Evolutionary conservation across 2,888 invertebrate species (phyloP).

Genomic region (Chymomyza fuscimana): DNA sequence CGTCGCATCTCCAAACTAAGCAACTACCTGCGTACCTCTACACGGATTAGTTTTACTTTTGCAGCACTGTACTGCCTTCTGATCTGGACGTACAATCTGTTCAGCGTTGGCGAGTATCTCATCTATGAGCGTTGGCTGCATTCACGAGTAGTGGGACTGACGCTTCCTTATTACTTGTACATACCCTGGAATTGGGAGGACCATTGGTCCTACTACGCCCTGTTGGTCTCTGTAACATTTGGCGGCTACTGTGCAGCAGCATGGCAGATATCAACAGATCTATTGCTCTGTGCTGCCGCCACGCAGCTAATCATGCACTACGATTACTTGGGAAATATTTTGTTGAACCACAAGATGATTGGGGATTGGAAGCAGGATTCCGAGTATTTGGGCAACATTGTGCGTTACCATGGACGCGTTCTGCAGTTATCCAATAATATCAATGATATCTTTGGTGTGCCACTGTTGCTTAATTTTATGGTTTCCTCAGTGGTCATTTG

Average conservation of each 20-base stretch:
- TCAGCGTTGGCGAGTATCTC: slow-evolving; percentile 56
- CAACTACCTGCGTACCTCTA: slow-evolving; percentile 46
- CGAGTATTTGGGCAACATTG: slow-evolving; percentile 40
- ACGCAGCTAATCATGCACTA: slow-evolving; percentile 77
- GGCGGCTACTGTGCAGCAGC: slow-evolving; percentile 69
- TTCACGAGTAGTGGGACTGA: slow-evolving; percentile 41
- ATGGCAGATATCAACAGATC: slow-evolving; percentile 73
- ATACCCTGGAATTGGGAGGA: slow-evolving; percentile 62
- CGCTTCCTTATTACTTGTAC: slow-evolving; percentile 63
- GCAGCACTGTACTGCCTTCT: slow-evolving; percentile 67
- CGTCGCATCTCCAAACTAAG: slow-evolving; percentile 47
- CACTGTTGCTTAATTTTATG: slow-evolving; percentile 69
- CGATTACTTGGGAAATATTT: slow-evolving; percentile 53
- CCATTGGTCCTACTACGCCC: slow-evolving; percentile 59
- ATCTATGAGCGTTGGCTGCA: slow-evolving; percentile 56
- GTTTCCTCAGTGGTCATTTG: slow-evolving; percentile 76
- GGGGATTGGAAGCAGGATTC: slow-evolving; percentile 44
- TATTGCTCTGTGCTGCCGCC: slow-evolving; percentile 68
- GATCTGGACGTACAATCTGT: slow-evolving; percentile 76
- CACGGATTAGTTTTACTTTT: slow-evolving; percentile 59
- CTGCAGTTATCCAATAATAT: slow-evolving; percentile 53
- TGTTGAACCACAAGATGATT: slow-evolving; percentile 34
- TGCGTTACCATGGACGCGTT: slow-evolving; percentile 65
- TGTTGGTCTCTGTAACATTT: slow-evolving; percentile 53
- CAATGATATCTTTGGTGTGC: slow-evolving; percentile 74